Evolutionary conservation across 2,113 vertebrate species (phyloP), one percentile per base, ranked within the genome.

Genomic region (Corydoras sp.): DNA sequence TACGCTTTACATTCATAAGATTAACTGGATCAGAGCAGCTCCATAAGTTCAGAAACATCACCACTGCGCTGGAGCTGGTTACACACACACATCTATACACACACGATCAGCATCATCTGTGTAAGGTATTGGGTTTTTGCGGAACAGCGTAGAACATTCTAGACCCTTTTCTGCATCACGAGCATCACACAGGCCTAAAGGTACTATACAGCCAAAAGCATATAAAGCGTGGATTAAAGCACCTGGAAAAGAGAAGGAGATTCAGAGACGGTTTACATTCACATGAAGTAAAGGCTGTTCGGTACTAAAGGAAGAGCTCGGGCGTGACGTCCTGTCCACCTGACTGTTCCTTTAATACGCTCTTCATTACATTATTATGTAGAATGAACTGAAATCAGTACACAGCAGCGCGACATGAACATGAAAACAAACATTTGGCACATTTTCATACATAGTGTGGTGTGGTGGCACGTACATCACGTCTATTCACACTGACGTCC

Each of bases 61-160:
- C 53, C 29, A 60, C 48, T 65, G 65, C 51, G 51, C 13, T 49
- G 68, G 3, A 35, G 50, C 53, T n/a, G 10, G 32, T 54, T 9
- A 59, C 15, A 53, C 71, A 73, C 4, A 14, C 9, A 49, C 54
- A 50, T 51, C 43, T 61, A 72, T 54, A 13, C 62, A 69, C 68
- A 70, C 11, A 75, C 71, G 5, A 66, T 82, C 80, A 72, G 85
- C 82, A 77, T 88, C 86, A 88, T 79, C 65, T 79, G 77, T 85
- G 71, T 76, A 24, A 64, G 60, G 83, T 84, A 62, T 88, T 85
- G 82, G 85, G 85, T 43, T 43, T 77, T 48, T 78, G 76, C n/a
- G 9, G 66, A 6, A 11, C 65, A 66, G 18, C 67, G 62, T 18
- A 55, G 62, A 14, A 58, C 74, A 14, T 50, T 35, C 61, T 62